phyloP scores from a whole-genome alignment of 2,113 vertebrate species.

The Elaphurus davidianus region DNA sequence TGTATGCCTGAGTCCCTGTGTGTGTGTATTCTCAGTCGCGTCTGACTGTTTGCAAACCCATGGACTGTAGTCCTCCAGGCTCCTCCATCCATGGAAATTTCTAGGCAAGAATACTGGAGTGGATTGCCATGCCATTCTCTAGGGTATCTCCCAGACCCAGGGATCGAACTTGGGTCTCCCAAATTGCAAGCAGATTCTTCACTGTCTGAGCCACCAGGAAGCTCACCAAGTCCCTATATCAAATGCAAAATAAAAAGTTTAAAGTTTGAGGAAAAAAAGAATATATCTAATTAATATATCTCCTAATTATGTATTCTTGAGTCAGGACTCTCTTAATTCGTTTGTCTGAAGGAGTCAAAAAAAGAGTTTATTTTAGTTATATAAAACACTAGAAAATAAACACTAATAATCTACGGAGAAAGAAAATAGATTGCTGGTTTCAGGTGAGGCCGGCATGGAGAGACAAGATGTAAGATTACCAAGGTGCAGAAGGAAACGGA shows the following conservation, averaged over 20 bases:
- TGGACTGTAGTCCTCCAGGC: background rate
- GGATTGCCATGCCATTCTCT: background rate
- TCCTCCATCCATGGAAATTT: background rate
- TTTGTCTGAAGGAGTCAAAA: background rate
- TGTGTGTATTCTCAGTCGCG: background rate
- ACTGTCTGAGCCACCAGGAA: background rate
- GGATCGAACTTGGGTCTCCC: background rate
- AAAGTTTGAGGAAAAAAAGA: background rate
- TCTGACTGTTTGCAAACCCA: background rate
- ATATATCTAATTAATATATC: background rate
- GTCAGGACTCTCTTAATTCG: background rate
- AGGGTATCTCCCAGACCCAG: background rate
- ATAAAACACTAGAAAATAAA: background rate
- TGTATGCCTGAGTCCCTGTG: background rate
- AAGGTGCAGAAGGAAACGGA: background rate
- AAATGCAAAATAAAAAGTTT: background rate
- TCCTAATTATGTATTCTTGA: background rate
- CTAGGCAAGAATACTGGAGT: background rate
- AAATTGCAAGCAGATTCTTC: background rate
- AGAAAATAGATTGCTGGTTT: background rate
- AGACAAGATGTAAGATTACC: accelerated
- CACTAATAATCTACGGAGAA: background rate
- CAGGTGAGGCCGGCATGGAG: background rate
- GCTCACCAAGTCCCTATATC: background rate
- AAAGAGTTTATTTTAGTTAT: background rate